Base-by-base conservation (phyloP, 1,140 invertebrate species). In the Zaprionus nigranus region DNA sequence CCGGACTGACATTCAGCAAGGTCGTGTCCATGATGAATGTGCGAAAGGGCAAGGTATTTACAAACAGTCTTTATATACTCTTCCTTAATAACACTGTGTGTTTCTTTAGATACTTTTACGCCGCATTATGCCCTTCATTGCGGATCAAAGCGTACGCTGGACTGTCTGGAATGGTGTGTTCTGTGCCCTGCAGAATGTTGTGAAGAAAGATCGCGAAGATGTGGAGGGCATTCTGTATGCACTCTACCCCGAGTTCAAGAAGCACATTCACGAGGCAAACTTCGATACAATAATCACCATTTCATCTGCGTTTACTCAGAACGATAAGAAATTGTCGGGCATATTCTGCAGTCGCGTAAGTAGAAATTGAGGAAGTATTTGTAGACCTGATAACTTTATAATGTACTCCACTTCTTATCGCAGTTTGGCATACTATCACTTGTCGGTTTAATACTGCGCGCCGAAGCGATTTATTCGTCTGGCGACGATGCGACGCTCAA, bases 11-110 rank as follows among this genome's bases (percentile, higher is more conserved):
- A 38, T 94, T 95, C 74, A 95, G 96, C 9, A 94, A 96, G 83
- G 93, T 96, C 73, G 90, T 94, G 9, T 94, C 94, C 79, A 95
- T 96, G 93, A 92, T 96, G 74, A 95, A 94, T 79, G 95, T 96
- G 59, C 94, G 96, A 70, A 97, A 97, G 84, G 96, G 96, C 87
- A 95, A 96, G 93, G 96, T 96, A 90, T 51, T 46, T 77, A 3
- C 20, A 11, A 0, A 22, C 5, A 12, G 1, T 24, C 4, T 22
- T 9, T 13, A 46, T 11, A 17, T 24, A 20, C 0, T 7, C n/a
- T 12, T 28, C 6, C 0, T 56, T n/a, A 30, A 5, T 56, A 28
- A 56, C n/a, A 26, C 28, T 28, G 1, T 17, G 5, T 36, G 24
- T 28, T 30, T 15, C 57, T 86, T 56, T 61, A 95, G 94, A 94